Conservation (phyloP, 2,888 invertebrate genomes). For the Homarus gammarus region DNA sequence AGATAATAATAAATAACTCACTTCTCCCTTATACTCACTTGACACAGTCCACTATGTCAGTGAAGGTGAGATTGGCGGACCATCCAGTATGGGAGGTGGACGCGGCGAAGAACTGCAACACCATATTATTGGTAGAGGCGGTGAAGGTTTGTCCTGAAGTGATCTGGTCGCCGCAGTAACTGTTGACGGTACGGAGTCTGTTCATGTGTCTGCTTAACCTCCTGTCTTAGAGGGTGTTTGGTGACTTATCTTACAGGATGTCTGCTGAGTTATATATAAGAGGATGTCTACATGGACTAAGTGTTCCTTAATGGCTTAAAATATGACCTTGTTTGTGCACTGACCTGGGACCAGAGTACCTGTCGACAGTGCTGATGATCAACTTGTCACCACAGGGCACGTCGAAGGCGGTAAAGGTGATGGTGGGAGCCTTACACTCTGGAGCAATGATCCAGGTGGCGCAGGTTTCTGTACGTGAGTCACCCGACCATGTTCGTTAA, state of each 20-base stretch:
- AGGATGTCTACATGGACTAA: neutral
- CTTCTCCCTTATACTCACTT: too few relatives aligned
- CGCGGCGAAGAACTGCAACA: neutral
- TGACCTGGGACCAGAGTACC: neutral
- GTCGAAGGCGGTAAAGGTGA: slow-evolving; percentile 7
- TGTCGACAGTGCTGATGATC: neutral
- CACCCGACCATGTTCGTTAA: too few relatives aligned
- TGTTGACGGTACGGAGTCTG: neutral
- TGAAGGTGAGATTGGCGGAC: too few relatives aligned
- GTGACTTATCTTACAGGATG: neutral
- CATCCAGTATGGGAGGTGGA: too few relatives aligned
- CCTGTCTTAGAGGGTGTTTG: neutral
- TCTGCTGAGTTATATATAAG: neutral
- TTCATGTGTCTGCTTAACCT: too few relatives aligned
- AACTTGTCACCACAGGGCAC: neutral
- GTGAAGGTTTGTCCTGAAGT: neutral
- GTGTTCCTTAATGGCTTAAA: too few relatives aligned
- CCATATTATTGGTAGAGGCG: neutral
- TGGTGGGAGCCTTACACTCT: neutral
- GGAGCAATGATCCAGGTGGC: neutral
- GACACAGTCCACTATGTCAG: too few relatives aligned
- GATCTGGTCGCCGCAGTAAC: neutral
- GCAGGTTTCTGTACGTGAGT: neutral
- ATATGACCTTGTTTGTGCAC: neutral
- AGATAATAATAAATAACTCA: too few relatives aligned